Conservation (phyloP, 2,113 vertebrate genomes). For the Chinchilla lanigera region DNA sequence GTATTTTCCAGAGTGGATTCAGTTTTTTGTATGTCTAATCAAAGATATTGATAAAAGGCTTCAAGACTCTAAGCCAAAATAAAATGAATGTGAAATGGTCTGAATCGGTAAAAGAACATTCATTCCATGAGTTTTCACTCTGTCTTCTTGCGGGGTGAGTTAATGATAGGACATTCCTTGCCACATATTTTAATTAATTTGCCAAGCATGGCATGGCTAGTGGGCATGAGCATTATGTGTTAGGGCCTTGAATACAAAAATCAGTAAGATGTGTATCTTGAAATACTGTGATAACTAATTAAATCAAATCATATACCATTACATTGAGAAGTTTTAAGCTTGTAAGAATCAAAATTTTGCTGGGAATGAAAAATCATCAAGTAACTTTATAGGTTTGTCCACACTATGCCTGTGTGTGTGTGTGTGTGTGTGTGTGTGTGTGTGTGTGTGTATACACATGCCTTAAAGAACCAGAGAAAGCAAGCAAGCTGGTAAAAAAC, state of each 20-base stretch:
- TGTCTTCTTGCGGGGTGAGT: neutral
- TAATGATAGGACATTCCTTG: neutral
- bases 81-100: slow-evolving; percentile 19
- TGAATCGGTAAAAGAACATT: neutral
- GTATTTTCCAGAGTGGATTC: slow-evolving; percentile 7
- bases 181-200: slow-evolving; percentile 60
- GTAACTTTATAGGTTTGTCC: neutral
- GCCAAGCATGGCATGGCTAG: neutral
- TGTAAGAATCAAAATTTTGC: neutral
- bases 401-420: neutral
- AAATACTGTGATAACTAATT: slow-evolving; percentile 6
- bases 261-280: slow-evolving; percentile 3
- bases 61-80: slow-evolving; percentile 48
- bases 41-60: slow-evolving; percentile 41
- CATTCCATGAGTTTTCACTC: neutral
- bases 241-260: neutral
- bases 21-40: neutral
- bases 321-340: slow-evolving; percentile 24
- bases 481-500: neutral
- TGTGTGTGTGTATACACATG: neutral
- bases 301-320: slow-evolving; percentile 47
- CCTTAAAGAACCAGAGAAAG: neutral
- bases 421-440: neutral
- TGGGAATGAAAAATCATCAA: slow-evolving; percentile 12
- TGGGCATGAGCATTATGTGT: neutral